Base-by-base conservation (phyloP, 2,888 invertebrate genomes). In the Dolomedes plantarius region DNA sequence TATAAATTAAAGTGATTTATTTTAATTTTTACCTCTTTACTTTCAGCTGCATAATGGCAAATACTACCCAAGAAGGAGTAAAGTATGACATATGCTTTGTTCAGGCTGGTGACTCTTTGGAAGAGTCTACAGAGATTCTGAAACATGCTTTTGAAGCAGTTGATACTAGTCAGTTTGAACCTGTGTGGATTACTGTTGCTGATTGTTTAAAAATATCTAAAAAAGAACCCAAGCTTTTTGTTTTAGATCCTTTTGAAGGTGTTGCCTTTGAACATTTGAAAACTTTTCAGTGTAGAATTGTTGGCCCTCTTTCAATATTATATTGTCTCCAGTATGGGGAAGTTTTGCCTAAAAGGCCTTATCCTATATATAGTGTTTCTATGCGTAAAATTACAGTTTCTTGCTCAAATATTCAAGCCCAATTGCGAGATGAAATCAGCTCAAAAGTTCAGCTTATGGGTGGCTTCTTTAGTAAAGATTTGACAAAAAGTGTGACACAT, bases 271-370 rank as follows among this genome's bases (percentile, higher is more conserved):
- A 94, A 0, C 94, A 94, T 89, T 88, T 92, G 7, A 80, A 77
- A 56, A 62, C 75, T 11, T 90, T 95, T 6, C 93, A 92, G 89
- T 93, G 91, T 91, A 96, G 96, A 90, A 93, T 97, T 88, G 93
- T 97, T 83, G 97, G 97, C 0, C 96, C 97, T 0, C 93, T 94
- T 76, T 97, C 97, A 90, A 91, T 98, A 19, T 92, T 95, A 72
- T 93, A 94, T 65, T 97, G 96, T 90, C 91, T 96, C 64, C 93
- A 93, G 32, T 94, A 94, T 90, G 94, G 94, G 16, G 93, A 94
- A 89, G 92, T 95, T 0, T 94, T 97, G 89, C 97, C 97, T 0
- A 93, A 94, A 77, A 94, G 94, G 5, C 93, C 93, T 0, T 94
- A 94, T 90, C 96, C 97, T 0, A 94, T 97, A 0, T 96, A 94